phyloP scores from a whole-genome alignment of 1,140 invertebrate genomes.

The Drosophila rufa region DNA sequence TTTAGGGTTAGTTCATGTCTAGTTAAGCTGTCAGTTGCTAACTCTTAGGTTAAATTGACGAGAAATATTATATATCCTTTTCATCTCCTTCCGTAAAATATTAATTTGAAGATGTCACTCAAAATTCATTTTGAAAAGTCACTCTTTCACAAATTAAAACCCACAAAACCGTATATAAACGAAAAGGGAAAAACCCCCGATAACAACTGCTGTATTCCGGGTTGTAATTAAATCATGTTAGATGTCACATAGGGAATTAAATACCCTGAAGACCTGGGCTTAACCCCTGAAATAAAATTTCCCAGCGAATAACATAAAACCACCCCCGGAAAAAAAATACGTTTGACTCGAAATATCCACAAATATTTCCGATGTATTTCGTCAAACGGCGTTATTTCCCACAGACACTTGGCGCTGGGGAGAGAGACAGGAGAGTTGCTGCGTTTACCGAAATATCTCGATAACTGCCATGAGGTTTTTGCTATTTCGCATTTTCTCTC shows the following conservation, averaged over 20 bases:
- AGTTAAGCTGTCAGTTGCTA: too few relatives aligned
- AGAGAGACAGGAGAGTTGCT: neutral
- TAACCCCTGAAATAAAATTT: constrained; percentile 9
- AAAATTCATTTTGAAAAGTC: neutral
- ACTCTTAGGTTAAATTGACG: too few relatives aligned
- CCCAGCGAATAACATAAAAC: constrained; percentile 2
- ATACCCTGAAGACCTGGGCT: constrained; percentile 4
- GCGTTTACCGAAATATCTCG: constrained; percentile 36
- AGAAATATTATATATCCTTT: too few relatives aligned
- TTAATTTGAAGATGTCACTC: too few relatives aligned
- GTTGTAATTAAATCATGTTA: constrained; percentile 11
- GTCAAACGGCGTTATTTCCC: constrained; percentile 32
- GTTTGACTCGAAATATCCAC: constrained; percentile 4
- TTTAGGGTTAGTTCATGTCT: too few relatives aligned
- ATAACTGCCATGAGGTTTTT: constrained; percentile 35
- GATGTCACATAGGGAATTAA: constrained; percentile 23
- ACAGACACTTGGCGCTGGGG: constrained; percentile 16
- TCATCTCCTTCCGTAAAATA: too few relatives aligned
- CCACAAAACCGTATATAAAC: neutral
- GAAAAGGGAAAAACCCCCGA: neutral
- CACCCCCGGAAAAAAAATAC: constrained; percentile 1
- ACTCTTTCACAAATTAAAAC: neutral
- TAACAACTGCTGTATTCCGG: neutral
- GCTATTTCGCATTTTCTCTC: constrained; percentile 10
- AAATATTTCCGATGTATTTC: constrained; percentile 20